phyloP scores from a whole-genome alignment of 53 echinoderm and acorn worm genomes.

The Echinarachnius parma region DNA sequence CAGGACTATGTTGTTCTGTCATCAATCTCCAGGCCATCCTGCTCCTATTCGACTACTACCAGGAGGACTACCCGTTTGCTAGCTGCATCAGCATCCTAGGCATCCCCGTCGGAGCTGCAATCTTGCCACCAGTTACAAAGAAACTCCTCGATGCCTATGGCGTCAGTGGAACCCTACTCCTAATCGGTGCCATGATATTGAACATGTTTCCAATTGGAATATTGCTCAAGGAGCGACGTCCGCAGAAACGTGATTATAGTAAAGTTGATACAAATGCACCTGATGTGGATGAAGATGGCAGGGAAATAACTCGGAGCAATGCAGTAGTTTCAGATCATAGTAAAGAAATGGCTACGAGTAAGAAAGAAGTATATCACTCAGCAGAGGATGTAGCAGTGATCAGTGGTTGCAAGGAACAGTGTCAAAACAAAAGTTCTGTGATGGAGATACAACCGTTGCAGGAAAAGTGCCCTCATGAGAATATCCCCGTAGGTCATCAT shows the following conservation, averaged over 20 bases:
- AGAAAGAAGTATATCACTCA: no score
- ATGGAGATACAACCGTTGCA: no score
- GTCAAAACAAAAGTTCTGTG: no score
- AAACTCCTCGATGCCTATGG: conserved; percentile 16
- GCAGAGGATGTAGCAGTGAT: not conserved
- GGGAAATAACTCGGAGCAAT: not conserved
- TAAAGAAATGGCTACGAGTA: no score
- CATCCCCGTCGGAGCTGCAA: conserved; percentile 22
- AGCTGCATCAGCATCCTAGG: conserved; percentile 33
- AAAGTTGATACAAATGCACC: no score
- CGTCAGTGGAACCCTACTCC: conserved; percentile 13
- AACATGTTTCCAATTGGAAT: conserved; percentile 27
- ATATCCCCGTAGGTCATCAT: no score
- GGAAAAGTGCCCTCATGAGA: no score
- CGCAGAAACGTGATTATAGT: not conserved
- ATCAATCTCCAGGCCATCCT: conserved; percentile 20
- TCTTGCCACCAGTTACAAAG: conserved; percentile 27
- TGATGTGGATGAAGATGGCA: not conserved
- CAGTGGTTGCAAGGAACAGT: not conserved
- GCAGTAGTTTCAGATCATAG: no score
- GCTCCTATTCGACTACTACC: conserved; percentile 12
- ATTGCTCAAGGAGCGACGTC: not conserved
- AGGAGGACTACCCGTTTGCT: conserved; percentile 14
- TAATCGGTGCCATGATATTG: conserved; percentile 8
- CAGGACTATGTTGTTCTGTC: conserved; percentile 23